phyloP scores from a whole-genome alignment of 2,797 vertebrate species.

The Margarornis squamiger region DNA sequence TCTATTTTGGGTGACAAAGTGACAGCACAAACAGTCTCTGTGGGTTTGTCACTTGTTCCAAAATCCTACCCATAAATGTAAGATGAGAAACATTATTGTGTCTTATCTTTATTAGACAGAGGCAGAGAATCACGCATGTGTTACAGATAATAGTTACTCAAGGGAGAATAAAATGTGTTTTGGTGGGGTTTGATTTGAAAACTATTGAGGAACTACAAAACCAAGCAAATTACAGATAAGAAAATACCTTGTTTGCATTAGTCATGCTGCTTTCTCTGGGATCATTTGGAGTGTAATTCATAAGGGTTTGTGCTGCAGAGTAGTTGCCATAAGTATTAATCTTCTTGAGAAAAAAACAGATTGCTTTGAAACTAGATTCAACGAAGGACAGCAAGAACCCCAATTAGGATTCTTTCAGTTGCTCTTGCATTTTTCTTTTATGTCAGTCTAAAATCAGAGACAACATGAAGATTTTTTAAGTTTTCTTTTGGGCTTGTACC shows the following conservation, averaged over 20 bases:
- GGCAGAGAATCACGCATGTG: slow-evolving; percentile 19
- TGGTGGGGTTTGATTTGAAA: background rate
- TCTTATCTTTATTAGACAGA: background rate
- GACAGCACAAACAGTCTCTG: background rate
- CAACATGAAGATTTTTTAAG: background rate
- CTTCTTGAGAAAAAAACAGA: background rate
- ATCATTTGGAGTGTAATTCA: background rate
- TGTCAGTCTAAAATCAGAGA: background rate
- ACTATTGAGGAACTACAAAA: background rate
- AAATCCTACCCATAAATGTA: background rate
- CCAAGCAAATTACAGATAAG: background rate
- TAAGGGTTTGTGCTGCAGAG: background rate
- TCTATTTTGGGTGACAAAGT: slow-evolving; percentile 1
- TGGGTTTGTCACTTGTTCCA: background rate
- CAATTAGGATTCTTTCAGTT: background rate
- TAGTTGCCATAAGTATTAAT: background rate
- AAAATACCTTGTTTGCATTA: background rate
- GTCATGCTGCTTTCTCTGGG: background rate
- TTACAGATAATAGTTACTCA: background rate
- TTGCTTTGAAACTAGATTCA: background rate
- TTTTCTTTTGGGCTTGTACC: background rate
- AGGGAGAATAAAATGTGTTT: background rate
- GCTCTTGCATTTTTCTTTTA: background rate
- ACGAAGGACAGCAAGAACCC: background rate
- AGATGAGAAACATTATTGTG: slow-evolving; percentile 10